Evolutionary conservation across 2,888 invertebrate species (phyloP).

Genomic region (Lobophora halterata): DNA sequence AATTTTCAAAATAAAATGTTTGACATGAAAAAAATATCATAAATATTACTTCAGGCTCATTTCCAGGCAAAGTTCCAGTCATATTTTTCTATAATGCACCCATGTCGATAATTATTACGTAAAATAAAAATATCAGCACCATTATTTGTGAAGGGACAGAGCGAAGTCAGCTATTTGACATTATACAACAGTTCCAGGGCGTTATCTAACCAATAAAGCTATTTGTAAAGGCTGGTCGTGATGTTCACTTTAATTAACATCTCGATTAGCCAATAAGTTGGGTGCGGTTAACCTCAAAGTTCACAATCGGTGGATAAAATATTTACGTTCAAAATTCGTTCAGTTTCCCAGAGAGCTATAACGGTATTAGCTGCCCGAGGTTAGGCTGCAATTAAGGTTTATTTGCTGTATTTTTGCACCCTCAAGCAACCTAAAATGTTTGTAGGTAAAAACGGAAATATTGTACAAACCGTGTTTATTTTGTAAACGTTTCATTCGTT

Average conservation of each 20-base stretch:
- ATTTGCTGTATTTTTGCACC: slow-evolving; percentile 10
- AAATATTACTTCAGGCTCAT: too few relatives aligned
- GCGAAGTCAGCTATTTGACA: too few relatives aligned
- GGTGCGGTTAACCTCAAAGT: slow-evolving; percentile 7
- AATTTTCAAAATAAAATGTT: too few relatives aligned
- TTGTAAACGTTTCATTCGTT: neutral
- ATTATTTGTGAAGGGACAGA: too few relatives aligned
- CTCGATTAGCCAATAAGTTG: slow-evolving; percentile 11
- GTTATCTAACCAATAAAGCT: too few relatives aligned
- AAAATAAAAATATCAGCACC: too few relatives aligned
- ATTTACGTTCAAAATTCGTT: slow-evolving; percentile 13
- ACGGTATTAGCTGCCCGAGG: slow-evolving; percentile 17
- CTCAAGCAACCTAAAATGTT: slow-evolving; percentile 10
- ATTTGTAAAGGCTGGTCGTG: neutral
- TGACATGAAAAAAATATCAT: too few relatives aligned
- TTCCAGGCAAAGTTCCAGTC: too few relatives aligned
- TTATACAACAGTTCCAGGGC: too few relatives aligned
- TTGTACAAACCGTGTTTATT: slow-evolving; percentile 1
- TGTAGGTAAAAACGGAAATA: slow-evolving; percentile 8
- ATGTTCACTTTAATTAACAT: slow-evolving; percentile 8
- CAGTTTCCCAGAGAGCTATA: slow-evolving; percentile 15
- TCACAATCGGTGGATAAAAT: slow-evolving; percentile 9
- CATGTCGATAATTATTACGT: too few relatives aligned
- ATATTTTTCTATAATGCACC: too few relatives aligned
- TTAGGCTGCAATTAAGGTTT: slow-evolving; percentile 7